Evolutionary conservation across 2,888 invertebrate genomes (phyloP).

Genomic region (Craniophora ligustri): DNA sequence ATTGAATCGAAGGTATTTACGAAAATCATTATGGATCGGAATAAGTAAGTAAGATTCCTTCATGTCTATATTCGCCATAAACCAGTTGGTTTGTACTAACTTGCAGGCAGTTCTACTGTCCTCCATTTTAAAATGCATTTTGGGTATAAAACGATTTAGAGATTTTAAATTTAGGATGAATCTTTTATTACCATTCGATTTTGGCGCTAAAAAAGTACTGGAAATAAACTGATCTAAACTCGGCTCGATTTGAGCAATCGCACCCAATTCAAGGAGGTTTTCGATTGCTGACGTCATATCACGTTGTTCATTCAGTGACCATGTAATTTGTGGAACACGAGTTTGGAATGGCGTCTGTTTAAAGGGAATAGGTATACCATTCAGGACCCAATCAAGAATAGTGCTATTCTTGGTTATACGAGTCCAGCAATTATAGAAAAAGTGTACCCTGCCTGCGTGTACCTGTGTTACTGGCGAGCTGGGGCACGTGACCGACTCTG

Average conservation of each 20-base stretch:
- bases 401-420: neutral
- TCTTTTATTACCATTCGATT: constrained; percentile 17
- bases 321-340: neutral
- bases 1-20: constrained; percentile 7
- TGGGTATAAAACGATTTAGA: constrained; percentile 24
- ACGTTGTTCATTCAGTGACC: neutral
- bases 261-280: neutral
- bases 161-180: constrained; percentile 31
- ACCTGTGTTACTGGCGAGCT: constrained; percentile 4
- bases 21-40: neutral
- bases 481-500: constrained; percentile 1
- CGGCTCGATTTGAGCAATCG: constrained; percentile 6
- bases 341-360: neutral
- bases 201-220: constrained; percentile 17
- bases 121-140: constrained; percentile 43
- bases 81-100: constrained; percentile 18
- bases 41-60: constrained; percentile 9
- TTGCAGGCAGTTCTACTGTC: constrained; percentile 23
- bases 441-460: constrained; percentile 5
- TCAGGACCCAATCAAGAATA: constrained; percentile 1
- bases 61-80: constrained; percentile 29
- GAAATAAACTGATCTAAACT: constrained; percentile 23
- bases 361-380: constrained; percentile 9
- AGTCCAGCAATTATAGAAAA: constrained; percentile 9
- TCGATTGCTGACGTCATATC: constrained; percentile 4